A percentile compares a stretch with the other conserved stretches of the same genome.
Conservation (phyloP, 2,113 vertebrate genomes). For the Lophotis ruficrista region DNA sequence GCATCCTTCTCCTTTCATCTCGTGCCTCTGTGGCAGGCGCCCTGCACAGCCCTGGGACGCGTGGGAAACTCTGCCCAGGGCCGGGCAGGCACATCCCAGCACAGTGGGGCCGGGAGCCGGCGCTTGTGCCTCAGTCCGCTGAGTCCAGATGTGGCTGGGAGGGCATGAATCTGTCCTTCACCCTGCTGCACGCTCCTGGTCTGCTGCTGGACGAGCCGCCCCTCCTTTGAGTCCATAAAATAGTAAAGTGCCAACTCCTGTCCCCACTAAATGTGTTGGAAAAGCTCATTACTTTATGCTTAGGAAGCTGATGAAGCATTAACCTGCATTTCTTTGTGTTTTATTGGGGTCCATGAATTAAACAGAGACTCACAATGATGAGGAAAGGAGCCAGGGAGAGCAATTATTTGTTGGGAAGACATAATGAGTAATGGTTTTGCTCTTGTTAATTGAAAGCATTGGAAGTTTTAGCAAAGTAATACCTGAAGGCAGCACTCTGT, state of each 20-base stretch:
- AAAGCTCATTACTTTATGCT: neutral
- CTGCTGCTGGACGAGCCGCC: neutral
- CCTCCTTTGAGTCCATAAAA: neutral
- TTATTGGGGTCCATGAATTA: constrained; percentile 18
- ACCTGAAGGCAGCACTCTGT: neutral
- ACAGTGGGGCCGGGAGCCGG: neutral
- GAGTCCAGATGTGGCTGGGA: neutral
- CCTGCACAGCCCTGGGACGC: neutral
- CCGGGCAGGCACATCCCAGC: rapidly evolving
- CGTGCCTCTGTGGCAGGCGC: neutral
- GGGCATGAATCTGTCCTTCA: neutral
- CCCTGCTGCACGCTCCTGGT: neutral
- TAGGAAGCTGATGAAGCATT: neutral
- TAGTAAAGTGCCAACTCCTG: neutral
- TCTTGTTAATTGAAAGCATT: neutral
- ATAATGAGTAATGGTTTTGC: neutral
- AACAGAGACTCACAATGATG: neutral
- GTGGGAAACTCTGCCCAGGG: neutral
- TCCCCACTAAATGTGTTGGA: neutral
- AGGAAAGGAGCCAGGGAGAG: neutral
- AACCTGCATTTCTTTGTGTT: neutral
- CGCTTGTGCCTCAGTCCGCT: neutral
- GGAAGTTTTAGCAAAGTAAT: neutral
- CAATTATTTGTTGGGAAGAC: neutral
- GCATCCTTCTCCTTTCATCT: constrained; percentile 38